These are phyloP conservation scores for Biston betularia DNA, from an alignment of 2,888 invertebrate genomes.

Conservation along the genomic window DNA sequence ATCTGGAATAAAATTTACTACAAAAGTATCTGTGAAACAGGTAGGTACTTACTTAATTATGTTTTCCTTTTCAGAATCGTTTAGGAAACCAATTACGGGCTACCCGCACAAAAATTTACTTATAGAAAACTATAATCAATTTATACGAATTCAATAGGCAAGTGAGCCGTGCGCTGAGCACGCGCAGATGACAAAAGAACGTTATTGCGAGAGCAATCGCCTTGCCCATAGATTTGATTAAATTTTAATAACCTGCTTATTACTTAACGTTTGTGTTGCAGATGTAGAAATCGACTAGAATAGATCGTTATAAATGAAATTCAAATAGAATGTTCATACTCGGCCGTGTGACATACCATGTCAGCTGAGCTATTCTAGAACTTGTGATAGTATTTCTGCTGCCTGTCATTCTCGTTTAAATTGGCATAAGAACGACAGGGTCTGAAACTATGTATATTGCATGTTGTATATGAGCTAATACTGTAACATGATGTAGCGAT, in stretches of 20 bases:
- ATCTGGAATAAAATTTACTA: no score
- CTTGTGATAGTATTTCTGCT: no score
- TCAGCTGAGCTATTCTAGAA: no score
- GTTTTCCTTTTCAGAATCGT: slow-evolving; percentile 15
- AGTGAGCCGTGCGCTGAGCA: slow-evolving; percentile 60
- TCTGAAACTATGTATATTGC: no score
- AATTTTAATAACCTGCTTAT: slow-evolving; percentile 69
- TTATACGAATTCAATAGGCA: slow-evolving; percentile 66
- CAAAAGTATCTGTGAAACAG: no score
- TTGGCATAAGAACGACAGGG: no score
- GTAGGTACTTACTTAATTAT: background rate
- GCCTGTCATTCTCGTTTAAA: no score
- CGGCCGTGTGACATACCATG: no score
- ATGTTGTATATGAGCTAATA: no score
- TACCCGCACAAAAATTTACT: slow-evolving; percentile 21
- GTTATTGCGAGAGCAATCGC: slow-evolving; percentile 66
- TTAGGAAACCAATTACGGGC: slow-evolving; percentile 33
- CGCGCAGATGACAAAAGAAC: slow-evolving; percentile 68
- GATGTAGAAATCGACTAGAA: slow-evolving; percentile 41
- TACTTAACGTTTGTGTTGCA: slow-evolving; percentile 31
- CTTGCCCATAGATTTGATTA: slow-evolving; percentile 77
- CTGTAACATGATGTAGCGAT: no score
- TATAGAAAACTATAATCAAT: slow-evolving; percentile 72
- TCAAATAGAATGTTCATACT: background rate
- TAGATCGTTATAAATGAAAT: slow-evolving; percentile 27